phyloP scores from a whole-genome alignment of 2,113 vertebrate species.

The Takifugu flavidus region DNA sequence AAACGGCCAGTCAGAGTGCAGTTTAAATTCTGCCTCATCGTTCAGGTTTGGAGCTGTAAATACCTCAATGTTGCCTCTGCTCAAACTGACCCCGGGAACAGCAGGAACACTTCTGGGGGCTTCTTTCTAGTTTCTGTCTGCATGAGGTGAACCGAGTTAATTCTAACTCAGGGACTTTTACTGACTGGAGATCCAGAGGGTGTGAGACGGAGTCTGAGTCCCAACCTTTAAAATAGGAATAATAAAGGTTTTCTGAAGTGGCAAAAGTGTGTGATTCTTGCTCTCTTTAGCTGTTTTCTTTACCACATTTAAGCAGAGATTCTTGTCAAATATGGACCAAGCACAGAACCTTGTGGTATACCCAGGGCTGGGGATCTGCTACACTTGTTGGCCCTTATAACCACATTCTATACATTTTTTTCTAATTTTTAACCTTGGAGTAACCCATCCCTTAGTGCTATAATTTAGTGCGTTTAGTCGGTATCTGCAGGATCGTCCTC shows the following conservation, averaged over 20 bases:
- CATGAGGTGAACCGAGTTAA: constrained; percentile 61
- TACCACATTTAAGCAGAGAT: too few relatives aligned
- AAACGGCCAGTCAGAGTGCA: background rate
- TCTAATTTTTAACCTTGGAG: too few relatives aligned
- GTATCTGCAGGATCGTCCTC: too few relatives aligned
- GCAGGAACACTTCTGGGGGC: constrained; percentile 51
- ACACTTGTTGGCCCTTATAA: too few relatives aligned
- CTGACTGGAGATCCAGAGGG: constrained; percentile 46
- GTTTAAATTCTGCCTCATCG: background rate
- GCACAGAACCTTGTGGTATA: too few relatives aligned
- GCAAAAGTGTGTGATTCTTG: constrained; percentile 22
- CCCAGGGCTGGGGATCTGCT: too few relatives aligned
- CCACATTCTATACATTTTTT: too few relatives aligned
- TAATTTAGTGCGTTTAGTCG: too few relatives aligned
- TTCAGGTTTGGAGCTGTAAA: constrained; percentile 29
- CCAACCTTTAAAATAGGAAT: constrained; percentile 42
- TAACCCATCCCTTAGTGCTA: too few relatives aligned
- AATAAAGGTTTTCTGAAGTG: constrained; percentile 55
- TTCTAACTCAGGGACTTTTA: constrained; percentile 63
- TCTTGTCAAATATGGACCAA: too few relatives aligned
- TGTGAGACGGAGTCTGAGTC: constrained; percentile 52
- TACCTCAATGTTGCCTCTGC: constrained; percentile 12
- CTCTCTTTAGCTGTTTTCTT: background rate
- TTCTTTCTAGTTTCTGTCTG: constrained; percentile 50
- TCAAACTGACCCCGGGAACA: constrained; percentile 18